A percentile compares a stretch with the other conserved stretches of the same genome.
Conservation (phyloP, 2,797 vertebrate species). For the Parauchenoglanis ngamensis region DNA sequence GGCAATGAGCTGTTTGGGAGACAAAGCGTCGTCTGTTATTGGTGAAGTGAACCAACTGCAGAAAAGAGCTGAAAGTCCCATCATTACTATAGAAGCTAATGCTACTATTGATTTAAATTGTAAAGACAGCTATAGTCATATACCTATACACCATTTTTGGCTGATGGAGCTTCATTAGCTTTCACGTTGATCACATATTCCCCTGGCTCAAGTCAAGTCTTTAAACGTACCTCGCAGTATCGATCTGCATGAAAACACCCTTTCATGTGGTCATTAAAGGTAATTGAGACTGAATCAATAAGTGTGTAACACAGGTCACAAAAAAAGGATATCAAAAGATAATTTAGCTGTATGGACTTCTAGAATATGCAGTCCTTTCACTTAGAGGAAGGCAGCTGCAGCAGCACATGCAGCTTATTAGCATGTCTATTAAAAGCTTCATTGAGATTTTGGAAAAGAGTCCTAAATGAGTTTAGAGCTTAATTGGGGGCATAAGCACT, state of each 20-base stretch:
- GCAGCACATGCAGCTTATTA: slow-evolving; percentile 35
- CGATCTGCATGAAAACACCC: slow-evolving; percentile 48
- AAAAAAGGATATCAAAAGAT: slow-evolving; percentile 47
- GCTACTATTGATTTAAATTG: neutral
- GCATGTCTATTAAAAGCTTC: slow-evolving; percentile 53
- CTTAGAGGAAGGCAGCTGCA: slow-evolving; percentile 34
- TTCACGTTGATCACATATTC: slow-evolving; percentile 38
- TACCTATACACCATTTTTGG: neutral
- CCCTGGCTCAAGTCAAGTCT: slow-evolving; percentile 19
- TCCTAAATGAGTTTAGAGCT: slow-evolving; percentile 53
- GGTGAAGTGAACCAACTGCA: neutral
- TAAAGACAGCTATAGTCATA: neutral
- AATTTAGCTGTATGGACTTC: slow-evolving; percentile 28
- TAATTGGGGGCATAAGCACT: slow-evolving; percentile 47
- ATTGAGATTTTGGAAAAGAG: slow-evolving; percentile 52
- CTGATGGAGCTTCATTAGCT: neutral
- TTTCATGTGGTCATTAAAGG: slow-evolving; percentile 44
- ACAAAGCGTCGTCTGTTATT: neutral
- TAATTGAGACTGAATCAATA: slow-evolving; percentile 49
- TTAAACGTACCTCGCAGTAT: slow-evolving; percentile 40
- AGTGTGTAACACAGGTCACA: slow-evolving; percentile 39
- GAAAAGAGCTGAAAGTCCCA: neutral
- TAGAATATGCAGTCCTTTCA: slow-evolving; percentile 27
- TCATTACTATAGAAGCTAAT: neutral
- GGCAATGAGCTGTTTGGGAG: neutral